Evolutionary conservation across 2,113 vertebrate genomes (phyloP), one percentile per base, ranked within the genome.

Genomic region (Butorides virescens): DNA sequence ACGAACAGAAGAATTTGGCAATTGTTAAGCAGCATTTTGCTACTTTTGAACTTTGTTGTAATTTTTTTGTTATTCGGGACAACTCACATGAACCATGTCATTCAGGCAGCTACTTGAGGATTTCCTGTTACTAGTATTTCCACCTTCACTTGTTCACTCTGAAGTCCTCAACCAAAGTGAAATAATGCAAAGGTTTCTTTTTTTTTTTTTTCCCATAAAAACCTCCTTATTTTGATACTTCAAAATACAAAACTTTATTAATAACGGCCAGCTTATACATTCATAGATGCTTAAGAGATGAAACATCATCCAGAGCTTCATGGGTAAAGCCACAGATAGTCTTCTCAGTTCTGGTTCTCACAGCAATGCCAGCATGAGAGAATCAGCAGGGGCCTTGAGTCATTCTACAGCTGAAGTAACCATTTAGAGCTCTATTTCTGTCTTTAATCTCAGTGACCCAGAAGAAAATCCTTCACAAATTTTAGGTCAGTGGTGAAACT

Each of bases 361-460:
- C 86, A 93, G 70, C 53, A 89, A 91, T 8, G 0, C 22, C 91
- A 92, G 88, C 61, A 84, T 91, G 92, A 89, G 59, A 36, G 73
- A 97, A 65, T 65, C 90, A 91, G 90, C 92, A 89, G 93, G 92
- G 50, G 44, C 30, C 72, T 92, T 95, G 88, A 96, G 75, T 90
- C 86, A 93, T 63, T 92, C 25, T 2, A 81, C 55, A 84, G 63
- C 84, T 94, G 72, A 96, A 94, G 63, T 44, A 90, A 84, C 59
- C 46, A 84, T 32, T 63, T 70, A 75, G 73, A 87, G 30, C 30
- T 59, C n/a, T 93, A 78, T 88, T 95, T 92, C 72, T 88, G 65
- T 74, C 79, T 95, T 86, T 93, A 87, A 74, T 52, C 62, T 62
- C 3, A 65, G 10, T 76, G 63, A 93, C 71, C 86, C 30, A 86